Evolutionary conservation across 2,113 vertebrate genomes (phyloP).

Genomic region (Chauna torquata): DNA sequence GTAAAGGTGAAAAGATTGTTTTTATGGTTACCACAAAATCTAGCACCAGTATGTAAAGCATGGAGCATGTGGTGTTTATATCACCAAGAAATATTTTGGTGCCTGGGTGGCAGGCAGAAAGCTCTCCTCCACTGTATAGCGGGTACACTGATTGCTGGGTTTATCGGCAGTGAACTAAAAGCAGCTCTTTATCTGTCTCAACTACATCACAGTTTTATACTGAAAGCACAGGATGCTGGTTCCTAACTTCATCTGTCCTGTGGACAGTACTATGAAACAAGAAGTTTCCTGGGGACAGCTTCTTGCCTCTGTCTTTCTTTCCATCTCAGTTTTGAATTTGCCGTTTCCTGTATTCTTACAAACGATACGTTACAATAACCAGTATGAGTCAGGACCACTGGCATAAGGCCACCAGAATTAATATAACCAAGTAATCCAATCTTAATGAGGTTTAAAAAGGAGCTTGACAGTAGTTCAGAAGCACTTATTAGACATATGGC

Average conservation of each 20-base stretch:
- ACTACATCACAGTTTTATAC: rapidly evolving
- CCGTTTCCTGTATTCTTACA: neutral
- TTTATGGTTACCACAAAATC: neutral
- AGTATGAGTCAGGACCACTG: neutral
- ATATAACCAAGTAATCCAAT: constrained; percentile 59
- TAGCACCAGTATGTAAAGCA: neutral
- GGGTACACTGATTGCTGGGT: neutral
- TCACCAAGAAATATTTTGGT: neutral
- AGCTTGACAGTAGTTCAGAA: constrained; percentile 38
- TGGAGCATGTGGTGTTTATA: neutral
- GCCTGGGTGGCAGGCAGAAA: neutral
- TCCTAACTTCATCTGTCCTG: neutral
- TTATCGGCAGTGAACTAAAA: neutral
- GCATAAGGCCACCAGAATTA: constrained; percentile 5
- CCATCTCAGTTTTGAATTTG: neutral
- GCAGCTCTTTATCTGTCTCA: neutral
- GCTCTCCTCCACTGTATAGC: neutral
- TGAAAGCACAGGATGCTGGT: neutral
- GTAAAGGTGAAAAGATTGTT: neutral
- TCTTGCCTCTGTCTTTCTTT: neutral
- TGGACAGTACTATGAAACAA: neutral
- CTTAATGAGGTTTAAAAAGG: constrained; percentile 68
- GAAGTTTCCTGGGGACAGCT: neutral
- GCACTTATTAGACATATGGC: constrained; percentile 9
- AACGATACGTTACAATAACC: constrained; percentile 13